These are phyloP conservation scores for Empis stercorea DNA, from an alignment of 2,888 invertebrate species.

Conservation along the genomic window DNA sequence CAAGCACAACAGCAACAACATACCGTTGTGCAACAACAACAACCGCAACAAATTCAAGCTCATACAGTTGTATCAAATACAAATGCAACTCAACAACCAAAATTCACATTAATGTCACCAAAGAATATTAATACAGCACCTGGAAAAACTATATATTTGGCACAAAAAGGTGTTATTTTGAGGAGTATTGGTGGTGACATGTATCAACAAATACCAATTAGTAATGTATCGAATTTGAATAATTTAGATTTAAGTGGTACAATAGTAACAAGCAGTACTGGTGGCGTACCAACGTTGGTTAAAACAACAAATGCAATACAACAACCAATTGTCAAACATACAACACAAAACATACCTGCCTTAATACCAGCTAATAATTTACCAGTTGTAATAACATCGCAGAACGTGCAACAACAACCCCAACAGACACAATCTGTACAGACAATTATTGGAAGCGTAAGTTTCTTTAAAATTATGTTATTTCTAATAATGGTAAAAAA, in stretches of 20 bases:
- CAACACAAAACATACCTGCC: constrained; percentile 30
- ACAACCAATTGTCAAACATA: constrained; percentile 17
- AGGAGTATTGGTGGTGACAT: constrained; percentile 35
- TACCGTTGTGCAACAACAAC: constrained; percentile 10
- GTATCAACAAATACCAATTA: constrained; percentile 36
- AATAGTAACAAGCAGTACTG: constrained; percentile 26
- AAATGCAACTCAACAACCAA: constrained; percentile 33
- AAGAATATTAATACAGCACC: constrained; percentile 19
- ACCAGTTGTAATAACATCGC: constrained; percentile 21
- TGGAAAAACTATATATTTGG: constrained; percentile 33
- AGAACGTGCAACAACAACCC: constrained; percentile 25
- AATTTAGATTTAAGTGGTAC: constrained; percentile 22
- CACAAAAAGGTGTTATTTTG: constrained; percentile 34
- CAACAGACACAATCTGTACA: constrained; percentile 22
- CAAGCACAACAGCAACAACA: constrained; percentile 24
- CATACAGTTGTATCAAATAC: constrained; percentile 34
- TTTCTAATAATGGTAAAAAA: no score
- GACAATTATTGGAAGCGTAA: constrained; percentile 29
- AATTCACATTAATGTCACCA: constrained; percentile 32
- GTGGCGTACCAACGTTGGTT: constrained; percentile 30
- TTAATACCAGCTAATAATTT: constrained; percentile 30
- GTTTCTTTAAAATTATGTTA: constrained; percentile 8
- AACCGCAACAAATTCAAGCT: constrained; percentile 23
- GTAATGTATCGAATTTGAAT: constrained; percentile 29
- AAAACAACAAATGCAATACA: constrained; percentile 28